phyloP scores from a whole-genome alignment of 2,888 invertebrate genomes.

The Amphipoea lucens region DNA sequence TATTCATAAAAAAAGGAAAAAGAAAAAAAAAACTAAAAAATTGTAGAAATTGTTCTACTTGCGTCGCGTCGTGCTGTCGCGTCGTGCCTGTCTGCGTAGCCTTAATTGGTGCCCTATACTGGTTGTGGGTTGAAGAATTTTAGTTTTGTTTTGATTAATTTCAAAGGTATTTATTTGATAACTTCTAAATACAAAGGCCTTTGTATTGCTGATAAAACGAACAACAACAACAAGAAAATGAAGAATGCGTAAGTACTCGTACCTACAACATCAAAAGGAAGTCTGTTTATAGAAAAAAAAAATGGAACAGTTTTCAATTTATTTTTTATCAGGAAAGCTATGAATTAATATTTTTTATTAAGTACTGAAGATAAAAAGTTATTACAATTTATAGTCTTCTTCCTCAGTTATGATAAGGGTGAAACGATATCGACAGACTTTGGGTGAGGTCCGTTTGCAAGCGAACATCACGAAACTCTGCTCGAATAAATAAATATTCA shows the following conservation, averaged over 20 bases:
- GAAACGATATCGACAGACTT: slow-evolving; percentile 30
- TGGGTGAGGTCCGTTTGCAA: slow-evolving; percentile 16
- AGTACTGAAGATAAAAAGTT: slow-evolving; percentile 42
- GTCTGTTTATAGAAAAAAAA: background rate
- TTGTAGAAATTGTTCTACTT: no score
- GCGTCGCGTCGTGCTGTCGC: no score
- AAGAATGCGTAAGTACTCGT: background rate
- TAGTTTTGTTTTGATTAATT: background rate
- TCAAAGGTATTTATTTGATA: background rate
- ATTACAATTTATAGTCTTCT: slow-evolving; percentile 43
- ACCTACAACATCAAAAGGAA: background rate
- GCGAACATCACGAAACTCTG: background rate
- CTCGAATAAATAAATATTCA: background rate
- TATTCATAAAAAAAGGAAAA: no score
- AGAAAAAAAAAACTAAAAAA: no score
- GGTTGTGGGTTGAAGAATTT: background rate
- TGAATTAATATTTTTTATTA: slow-evolving; percentile 34
- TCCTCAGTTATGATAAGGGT: slow-evolving; percentile 21
- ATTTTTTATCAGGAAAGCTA: slow-evolving; percentile 22
- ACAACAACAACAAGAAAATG: no score
- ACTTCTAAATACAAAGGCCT: background rate
- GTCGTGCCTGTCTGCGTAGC: no score
- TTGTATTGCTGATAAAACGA: background rate
- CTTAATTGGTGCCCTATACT: background rate
- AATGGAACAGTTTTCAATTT: slow-evolving; percentile 12